A percentile compares a stretch with the other conserved stretches of the same genome.
phyloP scores from a whole-genome alignment of 2,888 invertebrate genomes.

The Dryocosmus kuriphilus region DNA sequence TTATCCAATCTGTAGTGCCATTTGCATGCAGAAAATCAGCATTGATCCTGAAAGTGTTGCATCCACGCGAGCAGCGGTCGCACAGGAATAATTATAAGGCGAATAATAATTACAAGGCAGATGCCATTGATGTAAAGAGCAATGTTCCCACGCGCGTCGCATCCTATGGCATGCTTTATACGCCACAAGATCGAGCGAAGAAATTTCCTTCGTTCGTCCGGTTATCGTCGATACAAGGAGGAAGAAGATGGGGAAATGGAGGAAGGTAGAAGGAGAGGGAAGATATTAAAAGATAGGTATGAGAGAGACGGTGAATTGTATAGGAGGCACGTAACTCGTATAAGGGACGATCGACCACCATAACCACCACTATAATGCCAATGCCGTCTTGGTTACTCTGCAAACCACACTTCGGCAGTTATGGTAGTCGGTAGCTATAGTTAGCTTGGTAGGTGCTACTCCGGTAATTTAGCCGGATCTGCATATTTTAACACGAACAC shows the following conservation, averaged over 20 bases:
- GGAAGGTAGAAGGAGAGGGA: not conserved
- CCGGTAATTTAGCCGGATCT: conserved; percentile 75
- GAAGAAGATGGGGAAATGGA: conserved; percentile 14
- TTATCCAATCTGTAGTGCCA: conserved; percentile 24
- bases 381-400: conserved; percentile 2
- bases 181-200: conserved; percentile 22
- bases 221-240: conserved; percentile 22
- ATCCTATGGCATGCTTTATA: conserved; percentile 36
- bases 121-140: conserved; percentile 48
- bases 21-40: conserved; percentile 15
- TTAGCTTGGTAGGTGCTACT: conserved; percentile 68
- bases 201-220: conserved; percentile 40
- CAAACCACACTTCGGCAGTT: conserved; percentile 29
- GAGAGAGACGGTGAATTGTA: not conserved
- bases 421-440: conserved; percentile 56
- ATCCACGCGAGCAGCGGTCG: conserved; percentile 30
- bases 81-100: conserved; percentile 29
- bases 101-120: conserved; percentile 41
- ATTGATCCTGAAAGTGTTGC: conserved; percentile 10
- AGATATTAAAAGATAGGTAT: conserved; percentile 22
- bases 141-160: conserved; percentile 61
- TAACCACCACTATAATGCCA: conserved; percentile 39
- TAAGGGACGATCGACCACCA: conserved; percentile 54
- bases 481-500: conserved; percentile 77
- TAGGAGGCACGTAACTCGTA: conserved; percentile 48